Evolutionary conservation across 1,140 invertebrate genomes (phyloP).

Genomic region (Aphelenchoides fujianensis): DNA sequence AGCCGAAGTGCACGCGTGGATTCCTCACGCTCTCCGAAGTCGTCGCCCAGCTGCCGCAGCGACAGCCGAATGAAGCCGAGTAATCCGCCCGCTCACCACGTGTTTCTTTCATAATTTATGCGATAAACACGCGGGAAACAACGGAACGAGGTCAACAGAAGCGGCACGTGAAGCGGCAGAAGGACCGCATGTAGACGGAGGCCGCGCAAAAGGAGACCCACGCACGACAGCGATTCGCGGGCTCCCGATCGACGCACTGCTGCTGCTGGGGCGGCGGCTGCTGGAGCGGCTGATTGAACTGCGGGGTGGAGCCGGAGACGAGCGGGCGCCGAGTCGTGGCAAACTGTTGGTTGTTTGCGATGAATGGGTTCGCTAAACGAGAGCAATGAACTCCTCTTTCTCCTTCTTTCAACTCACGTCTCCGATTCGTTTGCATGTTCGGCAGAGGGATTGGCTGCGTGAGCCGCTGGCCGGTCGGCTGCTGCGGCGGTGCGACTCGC

Average conservation of each 20-base stretch:
- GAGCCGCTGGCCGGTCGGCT: slow-evolving; percentile 19
- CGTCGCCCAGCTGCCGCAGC: slow-evolving; percentile 8
- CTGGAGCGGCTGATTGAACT: neutral
- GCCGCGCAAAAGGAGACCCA: slow-evolving; percentile 38
- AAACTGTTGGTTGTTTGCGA: too few relatives aligned
- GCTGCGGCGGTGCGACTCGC: too few relatives aligned
- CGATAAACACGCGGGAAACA: too few relatives aligned
- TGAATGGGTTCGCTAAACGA: neutral
- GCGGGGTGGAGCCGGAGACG: too few relatives aligned
- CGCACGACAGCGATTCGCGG: neutral
- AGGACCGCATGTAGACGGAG: slow-evolving; percentile 33
- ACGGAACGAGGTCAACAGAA: too few relatives aligned
- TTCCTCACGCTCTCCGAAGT: slow-evolving; percentile 34
- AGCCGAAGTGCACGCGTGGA: slow-evolving; percentile 32
- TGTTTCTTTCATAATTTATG: too few relatives aligned
- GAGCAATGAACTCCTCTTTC: too few relatives aligned
- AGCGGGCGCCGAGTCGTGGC: too few relatives aligned
- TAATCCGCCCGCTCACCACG: too few relatives aligned
- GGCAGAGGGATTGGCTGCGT: slow-evolving; percentile 39
- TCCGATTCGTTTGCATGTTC: slow-evolving; percentile 40
- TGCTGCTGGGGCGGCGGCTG: neutral
- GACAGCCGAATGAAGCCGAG: neutral
- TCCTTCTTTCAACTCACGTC: slow-evolving; percentile 41
- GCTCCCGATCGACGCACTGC: slow-evolving; percentile 29
- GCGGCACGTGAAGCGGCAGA: slow-evolving; percentile 36